phyloP scores from a whole-genome alignment of 1,140 invertebrate species.

The Penaeus indicus region DNA sequence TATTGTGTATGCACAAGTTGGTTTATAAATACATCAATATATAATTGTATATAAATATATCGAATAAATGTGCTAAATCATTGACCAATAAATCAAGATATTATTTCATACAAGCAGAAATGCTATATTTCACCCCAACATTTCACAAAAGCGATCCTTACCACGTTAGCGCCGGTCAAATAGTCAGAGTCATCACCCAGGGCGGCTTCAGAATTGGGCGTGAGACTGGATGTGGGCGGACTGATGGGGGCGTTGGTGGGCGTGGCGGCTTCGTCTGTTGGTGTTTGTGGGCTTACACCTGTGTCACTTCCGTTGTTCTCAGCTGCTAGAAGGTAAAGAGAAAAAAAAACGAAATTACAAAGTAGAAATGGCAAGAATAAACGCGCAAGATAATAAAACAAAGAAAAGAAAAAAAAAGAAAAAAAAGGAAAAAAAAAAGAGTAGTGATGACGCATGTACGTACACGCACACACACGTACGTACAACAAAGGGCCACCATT shows the following conservation, averaged over 20 bases:
- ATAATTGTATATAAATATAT: too few species aligned
- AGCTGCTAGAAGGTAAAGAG: slow-evolving; percentile 28
- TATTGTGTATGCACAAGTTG: too few species aligned
- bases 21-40: too few species aligned
- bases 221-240: slow-evolving; percentile 45
- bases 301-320: slow-evolving; percentile 53
- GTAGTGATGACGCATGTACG: not conserved
- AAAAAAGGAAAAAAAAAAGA: too few species aligned
- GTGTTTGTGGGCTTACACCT: slow-evolving; percentile 52
- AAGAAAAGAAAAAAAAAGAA: too few species aligned
- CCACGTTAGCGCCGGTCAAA: slow-evolving; percentile 59
- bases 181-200: slow-evolving; percentile 58
- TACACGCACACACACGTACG: not conserved
- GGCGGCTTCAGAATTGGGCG: slow-evolving; percentile 38
- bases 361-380: too few species aligned
- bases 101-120: too few species aligned
- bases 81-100: too few species aligned
- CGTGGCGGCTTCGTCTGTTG: slow-evolving; percentile 51
- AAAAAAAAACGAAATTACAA: not conserved
- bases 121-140: not conserved
- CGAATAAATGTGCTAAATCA: too few species aligned
- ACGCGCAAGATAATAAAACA: too few species aligned
- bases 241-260: slow-evolving; percentile 53
- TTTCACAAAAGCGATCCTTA: slow-evolving; percentile 12
- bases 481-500: not conserved